Evolutionary conservation across 37 sponge, comb jelly and placozoan genomes (phyloP), one percentile per base, ranked within the genome.

Genomic region (Halichondria panicea): DNA sequence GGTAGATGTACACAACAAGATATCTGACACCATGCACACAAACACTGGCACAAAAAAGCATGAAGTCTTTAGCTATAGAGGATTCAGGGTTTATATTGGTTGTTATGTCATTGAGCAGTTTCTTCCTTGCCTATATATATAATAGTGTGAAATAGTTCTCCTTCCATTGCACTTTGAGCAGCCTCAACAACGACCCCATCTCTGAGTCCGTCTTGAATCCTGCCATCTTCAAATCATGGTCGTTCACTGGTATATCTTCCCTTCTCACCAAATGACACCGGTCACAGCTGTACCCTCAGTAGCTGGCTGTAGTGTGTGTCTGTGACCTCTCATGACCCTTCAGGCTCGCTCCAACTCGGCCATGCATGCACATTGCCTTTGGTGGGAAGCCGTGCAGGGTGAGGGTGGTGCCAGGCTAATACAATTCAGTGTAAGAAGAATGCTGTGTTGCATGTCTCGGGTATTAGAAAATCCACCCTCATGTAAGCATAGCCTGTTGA

Each of bases 91-190:
- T n/a, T n/a, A n/a, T 56, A 40, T 72, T 37, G 18, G 15, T 38
- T 41, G 69, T 72, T 22, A 40, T 12, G n/a, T n/a, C n/a, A 22
- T 68, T 75, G n/a, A 97, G 32, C 4, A 98, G 81, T n/a, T 7
- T 98, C 91, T 44, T 95, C 93, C 74, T 69, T 90, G 62, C 50
- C 70, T n/a, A n/a, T n/a, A n/a, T n/a, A n/a, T n/a, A n/a, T n/a
- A n/a, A n/a, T 53, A 82, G 19, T 3, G 46, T 75, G 67, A 66
- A 98, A 66, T 87, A 55, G 39, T 81, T 89, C 57, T 95, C 99
- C 68, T 85, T 95, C 99, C 99, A 98, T 48, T 83, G 75, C 25
- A 44, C 42, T 32, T 77, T 83, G 73, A 90, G 70, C 15, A 45
- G 28, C 46, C 44, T 70, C 33, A 95, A 52, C 28, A 81, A n/a